These are phyloP conservation scores for Pseudomyrmex gracilis DNA, from an alignment of 1,140 invertebrate genomes.

Conservation along the genomic window DNA sequence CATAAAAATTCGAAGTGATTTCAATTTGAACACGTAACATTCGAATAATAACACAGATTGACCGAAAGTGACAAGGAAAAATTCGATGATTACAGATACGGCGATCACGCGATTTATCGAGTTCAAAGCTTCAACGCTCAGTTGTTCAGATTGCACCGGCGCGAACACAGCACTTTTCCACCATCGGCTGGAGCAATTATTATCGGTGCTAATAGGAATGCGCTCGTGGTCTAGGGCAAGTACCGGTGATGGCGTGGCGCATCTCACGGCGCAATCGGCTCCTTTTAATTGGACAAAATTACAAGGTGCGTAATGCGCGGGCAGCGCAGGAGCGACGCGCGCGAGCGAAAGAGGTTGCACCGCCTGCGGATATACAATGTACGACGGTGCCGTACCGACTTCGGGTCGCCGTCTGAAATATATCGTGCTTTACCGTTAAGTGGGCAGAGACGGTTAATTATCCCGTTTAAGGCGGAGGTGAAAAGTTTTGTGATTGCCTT, in stretches of 20 bases:
- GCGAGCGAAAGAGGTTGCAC: constrained; percentile 62
- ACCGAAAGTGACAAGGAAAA: constrained; percentile 4
- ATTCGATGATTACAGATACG: constrained; percentile 38
- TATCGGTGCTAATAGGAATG: constrained; percentile 67
- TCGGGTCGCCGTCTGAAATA: constrained; percentile 54
- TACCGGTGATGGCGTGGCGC: neutral
- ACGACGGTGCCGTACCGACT: constrained; percentile 33
- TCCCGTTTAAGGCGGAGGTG: constrained; percentile 70
- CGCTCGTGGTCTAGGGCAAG: constrained; percentile 38
- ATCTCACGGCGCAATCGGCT: constrained; percentile 59
- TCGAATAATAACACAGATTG: neutral
- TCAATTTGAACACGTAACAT: too few relatives aligned
- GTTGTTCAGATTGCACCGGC: constrained; percentile 2
- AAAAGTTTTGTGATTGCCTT: constrained; percentile 62
- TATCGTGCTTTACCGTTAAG: constrained; percentile 69
- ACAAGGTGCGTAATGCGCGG: constrained; percentile 80
- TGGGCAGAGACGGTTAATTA: constrained; percentile 70
- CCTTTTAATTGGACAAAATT: constrained; percentile 80
- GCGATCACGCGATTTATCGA: neutral
- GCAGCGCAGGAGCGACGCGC: constrained; percentile 61
- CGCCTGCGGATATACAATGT: constrained; percentile 65
- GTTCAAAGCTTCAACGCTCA: neutral
- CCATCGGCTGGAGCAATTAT: constrained; percentile 44
- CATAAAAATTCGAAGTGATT: too few relatives aligned
- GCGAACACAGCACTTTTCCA: constrained; percentile 48